Evolutionary conservation across 2,888 invertebrate genomes (phyloP).

Genomic region (Lasioglossum morio): DNA sequence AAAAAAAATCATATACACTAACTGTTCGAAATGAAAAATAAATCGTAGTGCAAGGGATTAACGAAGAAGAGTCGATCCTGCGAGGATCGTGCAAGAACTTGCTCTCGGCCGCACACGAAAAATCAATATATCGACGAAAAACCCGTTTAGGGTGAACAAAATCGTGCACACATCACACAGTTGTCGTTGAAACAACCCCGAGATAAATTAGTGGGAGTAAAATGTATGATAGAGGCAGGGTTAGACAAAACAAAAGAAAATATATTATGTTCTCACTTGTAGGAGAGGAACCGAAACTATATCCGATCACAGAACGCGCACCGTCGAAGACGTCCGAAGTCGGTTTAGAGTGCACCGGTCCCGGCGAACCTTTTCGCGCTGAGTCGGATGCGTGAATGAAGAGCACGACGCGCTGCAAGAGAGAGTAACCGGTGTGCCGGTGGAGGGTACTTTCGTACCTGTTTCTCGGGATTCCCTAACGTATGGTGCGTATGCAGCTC

Average conservation of each 20-base stretch:
- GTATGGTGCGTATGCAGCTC: neutral
- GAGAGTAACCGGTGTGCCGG: conserved; percentile 38
- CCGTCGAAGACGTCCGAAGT: conserved; percentile 8
- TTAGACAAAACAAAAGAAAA: neutral
- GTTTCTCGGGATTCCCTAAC: conserved; percentile 57
- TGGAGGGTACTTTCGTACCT: conserved; percentile 57
- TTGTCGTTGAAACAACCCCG: neutral
- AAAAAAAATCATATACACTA: too few relatives aligned
- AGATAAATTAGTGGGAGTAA: neutral
- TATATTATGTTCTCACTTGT: conserved; percentile 3
- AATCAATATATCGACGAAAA: neutral
- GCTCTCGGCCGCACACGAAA: neutral
- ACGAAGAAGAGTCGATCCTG: neutral
- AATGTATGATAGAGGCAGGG: neutral
- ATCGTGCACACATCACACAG: neutral
- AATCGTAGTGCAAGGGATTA: neutral
- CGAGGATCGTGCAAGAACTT: neutral
- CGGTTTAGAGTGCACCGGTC: conserved; percentile 25
- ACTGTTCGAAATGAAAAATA: too few relatives aligned
- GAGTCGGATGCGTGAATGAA: conserved; percentile 57
- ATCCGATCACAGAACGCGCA: conserved; percentile 13
- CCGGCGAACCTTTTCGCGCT: conserved; percentile 43
- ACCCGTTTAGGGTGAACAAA: neutral
- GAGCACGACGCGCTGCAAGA: conserved; percentile 28
- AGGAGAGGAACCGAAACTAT: neutral